Evolutionary conservation across 2,113 vertebrate species (phyloP), one percentile per base, ranked within the genome.

Genomic region (Lasiurus cinereus): DNA sequence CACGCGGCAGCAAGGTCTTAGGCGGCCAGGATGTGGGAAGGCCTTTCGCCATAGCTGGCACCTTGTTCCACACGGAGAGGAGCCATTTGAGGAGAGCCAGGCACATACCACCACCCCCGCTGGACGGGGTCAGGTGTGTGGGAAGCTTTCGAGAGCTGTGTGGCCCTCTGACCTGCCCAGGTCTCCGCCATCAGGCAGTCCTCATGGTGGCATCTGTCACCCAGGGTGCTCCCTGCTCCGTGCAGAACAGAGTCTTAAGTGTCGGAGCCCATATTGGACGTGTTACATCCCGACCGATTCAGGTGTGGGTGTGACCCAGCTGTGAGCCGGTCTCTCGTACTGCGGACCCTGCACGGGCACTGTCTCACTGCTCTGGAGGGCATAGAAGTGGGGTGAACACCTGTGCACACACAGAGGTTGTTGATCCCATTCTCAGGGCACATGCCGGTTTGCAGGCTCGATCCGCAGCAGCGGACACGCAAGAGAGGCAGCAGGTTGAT

Each of bases 201-300:
- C 29, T 67, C 27, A 8, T 0, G 6, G 33, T 5, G 18, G 46
- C 31, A 1, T 48, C 13, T 2, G 27, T 64, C 29, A 7, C 21
- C 8, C 8, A n/a, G 0, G 2, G 13, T 18, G 9, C 3, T 48
- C 19, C n/a, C 33, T 8, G 13, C 24, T 64, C 33, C 27, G 0
- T 19, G 19, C 1, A 48, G 59, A 33, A 85, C 29, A 56, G 8
- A 82, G 16, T 69, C 14, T 0, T 64, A 46, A 73, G 13, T n/a
- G 29, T 19, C 19, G 3, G 62, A 82, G 18, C 33, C 70, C 74
- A 62, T 11, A 0, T 3, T 8, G 27, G 62, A n/a, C n/a, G 11
- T 39, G 33, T 76, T 36, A 2, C 21, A 6, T 19, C 11, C 31
- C 6, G 1, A n/a, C 31, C 76, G 22, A 6, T 64, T 67, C 52